Base-by-base conservation (phyloP, 2,797 vertebrate genomes). In the Enoplosus armatus region DNA sequence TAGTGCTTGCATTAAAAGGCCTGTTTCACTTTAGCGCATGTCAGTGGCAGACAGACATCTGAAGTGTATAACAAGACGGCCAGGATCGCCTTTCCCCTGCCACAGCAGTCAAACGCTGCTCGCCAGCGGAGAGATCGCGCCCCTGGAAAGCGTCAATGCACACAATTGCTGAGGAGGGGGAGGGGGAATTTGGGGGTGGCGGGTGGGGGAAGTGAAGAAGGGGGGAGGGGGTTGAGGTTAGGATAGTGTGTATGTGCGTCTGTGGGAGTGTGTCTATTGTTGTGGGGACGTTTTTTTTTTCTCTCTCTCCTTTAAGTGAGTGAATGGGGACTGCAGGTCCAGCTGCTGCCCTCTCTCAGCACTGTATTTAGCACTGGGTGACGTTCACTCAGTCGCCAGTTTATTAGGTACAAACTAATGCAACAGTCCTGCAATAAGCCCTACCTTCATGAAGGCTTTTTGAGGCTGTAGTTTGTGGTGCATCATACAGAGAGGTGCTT, bases 241-340 rank as follows among this genome's bases (percentile, higher is more conserved):
- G 87, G 78, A 75, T 69, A 83, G 81, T 82, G 75, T 83, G 85
- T 59, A 48, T 83, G 80, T 82, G 85, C 14, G 56, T 89, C 77
- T 85, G 82, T 82, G 75, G 77, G 90, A 91, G 89, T 89, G 91
- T 90, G 93, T 91, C 93, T 89, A 90, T 95, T 95, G 94, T 95
- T 90, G 64, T 76, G 59, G 77, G 72, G 85, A 84, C 59, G 50
- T 69, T 72, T 85, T 83, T 82, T 72, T 65, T 22, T 24, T n/a
- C 59, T 4, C 33, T 27, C 79, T 41, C 62, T 83, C 71, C 72
- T 79, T 72, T 59, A 43, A 75, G 56, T n/a, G 27, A 84, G 67
- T 85, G 88, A 91, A 87, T 80, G 71, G 67, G 55, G 75, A 83
- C 70, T 79, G 78, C 79, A 80, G 84, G 83, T 91, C 87, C 91